phyloP scores from a whole-genome alignment of 1,140 invertebrate genomes.

The Drosophila grimshawi region DNA sequence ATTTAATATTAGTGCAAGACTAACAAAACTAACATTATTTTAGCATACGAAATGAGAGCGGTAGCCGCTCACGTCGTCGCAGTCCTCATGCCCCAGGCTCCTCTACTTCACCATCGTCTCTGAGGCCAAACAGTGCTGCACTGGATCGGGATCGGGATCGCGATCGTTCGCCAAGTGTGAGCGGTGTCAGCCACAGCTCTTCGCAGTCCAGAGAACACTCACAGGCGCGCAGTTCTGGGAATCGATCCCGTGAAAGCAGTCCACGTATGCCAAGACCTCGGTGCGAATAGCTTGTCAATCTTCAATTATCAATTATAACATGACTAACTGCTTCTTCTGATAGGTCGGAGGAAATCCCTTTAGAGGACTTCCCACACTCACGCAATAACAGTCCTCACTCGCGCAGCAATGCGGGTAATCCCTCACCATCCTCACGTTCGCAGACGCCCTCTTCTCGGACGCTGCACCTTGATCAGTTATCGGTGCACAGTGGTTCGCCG shows the following conservation, averaged over 20 bases:
- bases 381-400: slow-evolving; percentile 80
- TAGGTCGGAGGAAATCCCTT: slow-evolving; percentile 92
- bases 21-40: neutral
- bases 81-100: slow-evolving; percentile 60
- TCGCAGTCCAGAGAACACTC: slow-evolving; percentile 74
- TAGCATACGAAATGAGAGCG: slow-evolving; percentile 81
- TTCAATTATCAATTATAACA: neutral
- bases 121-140: slow-evolving; percentile 31
- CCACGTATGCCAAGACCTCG: slow-evolving; percentile 89
- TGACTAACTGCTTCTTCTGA: neutral
- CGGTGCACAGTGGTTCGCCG: slow-evolving; percentile 83
- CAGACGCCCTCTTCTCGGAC: slow-evolving; percentile 78
- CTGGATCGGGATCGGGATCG: slow-evolving; percentile 50
- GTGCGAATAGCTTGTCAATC: slow-evolving; percentile 44
- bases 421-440: slow-evolving; percentile 73
- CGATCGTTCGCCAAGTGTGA: slow-evolving; percentile 68
- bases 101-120: slow-evolving; percentile 46
- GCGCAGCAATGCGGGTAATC: slow-evolving; percentile 42
- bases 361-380: slow-evolving; percentile 89
- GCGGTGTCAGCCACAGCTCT: slow-evolving; percentile 69
- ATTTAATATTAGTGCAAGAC: too few relatives aligned
- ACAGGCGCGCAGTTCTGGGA: slow-evolving; percentile 64
- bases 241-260: slow-evolving; percentile 89
- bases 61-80: slow-evolving; percentile 71
- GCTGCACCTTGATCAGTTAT: slow-evolving; percentile 84